Conservation (phyloP, 2,113 vertebrate genomes). For the Albula goreensis region DNA sequence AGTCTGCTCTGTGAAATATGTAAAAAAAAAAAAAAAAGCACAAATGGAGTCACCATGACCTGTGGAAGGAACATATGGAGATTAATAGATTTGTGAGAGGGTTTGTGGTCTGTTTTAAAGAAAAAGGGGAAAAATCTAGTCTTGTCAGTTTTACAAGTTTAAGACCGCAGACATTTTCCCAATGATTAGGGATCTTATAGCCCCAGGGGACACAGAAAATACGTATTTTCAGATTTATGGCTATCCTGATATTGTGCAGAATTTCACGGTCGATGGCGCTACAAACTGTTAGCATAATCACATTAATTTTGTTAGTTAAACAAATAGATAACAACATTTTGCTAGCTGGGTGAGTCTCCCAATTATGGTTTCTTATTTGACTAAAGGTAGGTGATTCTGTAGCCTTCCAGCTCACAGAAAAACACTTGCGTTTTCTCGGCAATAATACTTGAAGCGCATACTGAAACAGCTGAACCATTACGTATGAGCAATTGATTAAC, state of each 20-base stretch:
- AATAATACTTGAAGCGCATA: too few relatives aligned
- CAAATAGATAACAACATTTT: too few relatives aligned
- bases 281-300: too few relatives aligned
- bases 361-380: too few relatives aligned
- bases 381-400: too few relatives aligned
- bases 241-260: not conserved
- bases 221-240: not conserved
- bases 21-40: not conserved
- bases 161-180: slow-evolving; percentile 33
- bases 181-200: not conserved
- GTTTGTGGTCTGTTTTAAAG: slow-evolving; percentile 17
- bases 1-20: not conserved
- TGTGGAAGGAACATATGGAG: slow-evolving; percentile 3
- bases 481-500: too few relatives aligned
- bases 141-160: slow-evolving; percentile 12
- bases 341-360: too few relatives aligned
- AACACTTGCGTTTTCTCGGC: too few relatives aligned
- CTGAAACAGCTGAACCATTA: too few relatives aligned
- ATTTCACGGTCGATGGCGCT: not conserved
- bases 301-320: too few relatives aligned
- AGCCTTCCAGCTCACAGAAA: too few relatives aligned
- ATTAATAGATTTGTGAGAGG: not conserved
- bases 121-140: not conserved
- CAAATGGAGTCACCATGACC: not conserved
- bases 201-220: not conserved